A percentile compares a stretch with the other conserved stretches of the same genome.
Conservation (phyloP, 2,797 vertebrate species). For the Paguma larvata region DNA sequence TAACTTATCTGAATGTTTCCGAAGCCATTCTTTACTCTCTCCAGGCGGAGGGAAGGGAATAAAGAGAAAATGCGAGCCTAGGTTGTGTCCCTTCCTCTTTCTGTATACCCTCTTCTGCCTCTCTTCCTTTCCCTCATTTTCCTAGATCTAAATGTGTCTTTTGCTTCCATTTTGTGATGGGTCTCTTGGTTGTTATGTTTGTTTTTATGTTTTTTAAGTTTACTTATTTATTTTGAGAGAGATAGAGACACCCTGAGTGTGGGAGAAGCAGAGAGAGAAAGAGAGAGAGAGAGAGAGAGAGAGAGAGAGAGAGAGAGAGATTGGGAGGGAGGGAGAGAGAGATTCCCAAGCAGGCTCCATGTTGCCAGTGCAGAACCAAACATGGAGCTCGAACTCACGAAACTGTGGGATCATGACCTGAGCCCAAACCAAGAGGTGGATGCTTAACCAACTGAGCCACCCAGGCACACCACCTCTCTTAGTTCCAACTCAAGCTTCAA, state of each 20-base stretch:
- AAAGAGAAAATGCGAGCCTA: not conserved
- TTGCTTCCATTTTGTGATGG: not conserved
- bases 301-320: no score
- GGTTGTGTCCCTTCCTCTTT: not conserved
- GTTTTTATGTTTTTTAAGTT: not conserved
- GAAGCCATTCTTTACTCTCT: not conserved
- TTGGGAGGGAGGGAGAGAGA: rapidly evolving
- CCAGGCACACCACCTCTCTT: not conserved
- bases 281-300: no score
- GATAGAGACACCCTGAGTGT: no score
- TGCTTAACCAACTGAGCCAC: no score
- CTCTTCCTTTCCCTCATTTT: not conserved
- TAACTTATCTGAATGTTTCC: not conserved
- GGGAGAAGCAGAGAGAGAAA: no score
- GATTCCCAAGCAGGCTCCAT: no score
- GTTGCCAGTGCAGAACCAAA: no score
- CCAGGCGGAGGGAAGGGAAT: not conserved
- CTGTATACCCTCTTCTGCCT: not conserved
- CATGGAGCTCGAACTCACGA: no score
- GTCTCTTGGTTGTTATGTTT: no score
- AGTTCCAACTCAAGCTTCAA: not conserved
- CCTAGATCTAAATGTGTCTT: not conserved
- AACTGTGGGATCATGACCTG: no score
- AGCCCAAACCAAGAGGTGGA: no score
- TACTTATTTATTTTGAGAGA: no score